phyloP scores from a whole-genome alignment of 2,113 vertebrate species.

The Anoplopoma fimbria region DNA sequence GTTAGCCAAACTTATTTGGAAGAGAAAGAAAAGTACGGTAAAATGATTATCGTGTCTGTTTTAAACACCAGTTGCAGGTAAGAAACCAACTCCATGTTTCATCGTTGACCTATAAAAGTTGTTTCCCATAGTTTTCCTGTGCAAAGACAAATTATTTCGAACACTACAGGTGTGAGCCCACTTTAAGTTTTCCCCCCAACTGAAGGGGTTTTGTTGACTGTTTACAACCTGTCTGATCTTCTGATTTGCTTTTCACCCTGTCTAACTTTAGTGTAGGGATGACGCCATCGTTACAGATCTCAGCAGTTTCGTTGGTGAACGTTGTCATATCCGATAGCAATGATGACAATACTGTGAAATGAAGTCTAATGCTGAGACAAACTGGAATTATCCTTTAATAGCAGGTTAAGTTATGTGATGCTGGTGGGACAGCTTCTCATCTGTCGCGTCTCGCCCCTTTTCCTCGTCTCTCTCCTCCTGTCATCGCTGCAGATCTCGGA shows the following conservation, averaged over 20 bases:
- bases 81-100: neutral
- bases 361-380: neutral
- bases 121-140: neutral
- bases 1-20: neutral
- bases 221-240: constrained; percentile 5
- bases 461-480: constrained; percentile 11
- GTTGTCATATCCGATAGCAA: neutral
- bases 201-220: constrained; percentile 2
- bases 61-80: constrained; percentile 8
- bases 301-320: neutral
- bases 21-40: neutral
- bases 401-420: constrained; percentile 9
- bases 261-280: neutral
- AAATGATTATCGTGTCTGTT: neutral
- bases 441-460: constrained; percentile 31
- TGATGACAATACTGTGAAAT: neutral
- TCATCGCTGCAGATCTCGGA: constrained; percentile 56
- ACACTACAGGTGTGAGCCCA: neutral
- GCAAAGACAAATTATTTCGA: neutral
- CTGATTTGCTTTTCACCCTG: neutral
- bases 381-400: constrained; percentile 19
- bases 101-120: neutral
- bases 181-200: constrained; percentile 19
- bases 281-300: neutral
- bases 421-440: constrained; percentile 45